Percentiles rank a stretch among this genome's conserved stretches.
phyloP scores from a whole-genome alignment of 2,113 vertebrate genomes.

The Kobus ellipsiprymnus region DNA sequence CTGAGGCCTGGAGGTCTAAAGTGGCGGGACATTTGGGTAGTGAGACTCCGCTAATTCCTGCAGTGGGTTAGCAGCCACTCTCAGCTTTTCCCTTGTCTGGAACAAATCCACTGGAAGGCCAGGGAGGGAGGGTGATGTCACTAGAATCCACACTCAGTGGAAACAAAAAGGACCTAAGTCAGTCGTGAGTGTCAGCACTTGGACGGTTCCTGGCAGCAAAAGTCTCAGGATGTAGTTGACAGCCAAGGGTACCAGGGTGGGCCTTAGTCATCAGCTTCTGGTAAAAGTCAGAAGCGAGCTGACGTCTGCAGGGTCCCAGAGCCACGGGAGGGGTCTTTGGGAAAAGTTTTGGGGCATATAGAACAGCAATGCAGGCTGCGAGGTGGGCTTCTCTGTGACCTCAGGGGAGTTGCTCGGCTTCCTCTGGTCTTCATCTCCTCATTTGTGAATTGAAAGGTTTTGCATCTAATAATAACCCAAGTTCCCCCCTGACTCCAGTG shows the following conservation, averaged over 20 bases:
- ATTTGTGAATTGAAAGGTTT: background rate
- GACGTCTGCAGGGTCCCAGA: background rate
- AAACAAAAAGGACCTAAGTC: background rate
- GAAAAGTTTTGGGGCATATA: background rate
- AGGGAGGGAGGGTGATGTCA: background rate
- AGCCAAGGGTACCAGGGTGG: background rate
- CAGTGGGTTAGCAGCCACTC: background rate
- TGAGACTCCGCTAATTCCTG: background rate
- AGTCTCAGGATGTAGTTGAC: background rate
- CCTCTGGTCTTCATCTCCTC: background rate
- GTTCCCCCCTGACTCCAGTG: background rate
- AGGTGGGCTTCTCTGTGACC: background rate
- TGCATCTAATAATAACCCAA: background rate
- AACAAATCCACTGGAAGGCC: background rate
- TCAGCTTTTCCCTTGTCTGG: background rate
- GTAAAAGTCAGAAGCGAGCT: background rate
- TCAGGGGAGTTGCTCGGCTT: background rate
- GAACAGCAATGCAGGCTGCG: background rate
- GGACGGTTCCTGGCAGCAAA: background rate
- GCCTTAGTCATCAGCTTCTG: background rate
- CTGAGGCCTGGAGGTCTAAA: background rate
- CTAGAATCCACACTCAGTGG: background rate
- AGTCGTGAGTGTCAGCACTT: background rate
- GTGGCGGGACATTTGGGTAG: background rate
- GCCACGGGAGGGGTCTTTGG: background rate